phyloP scores from a whole-genome alignment of 2,113 vertebrate species.

The Piprites chloris region DNA sequence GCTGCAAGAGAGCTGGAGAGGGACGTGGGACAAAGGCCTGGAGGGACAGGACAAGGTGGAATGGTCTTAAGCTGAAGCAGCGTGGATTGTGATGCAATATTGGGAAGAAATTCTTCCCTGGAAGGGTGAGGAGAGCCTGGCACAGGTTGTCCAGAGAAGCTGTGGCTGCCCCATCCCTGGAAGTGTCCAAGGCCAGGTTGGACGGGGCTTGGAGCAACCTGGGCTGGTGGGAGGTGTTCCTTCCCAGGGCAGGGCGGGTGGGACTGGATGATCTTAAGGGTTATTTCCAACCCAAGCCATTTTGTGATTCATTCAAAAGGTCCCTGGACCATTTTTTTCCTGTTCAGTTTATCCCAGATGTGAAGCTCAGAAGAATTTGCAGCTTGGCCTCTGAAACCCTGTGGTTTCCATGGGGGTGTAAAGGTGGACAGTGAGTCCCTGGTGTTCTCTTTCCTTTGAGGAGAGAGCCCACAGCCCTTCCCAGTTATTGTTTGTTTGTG shows the following conservation, averaged over 20 bases:
- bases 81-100: accelerated
- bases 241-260: not conserved
- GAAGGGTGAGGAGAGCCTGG: not conserved
- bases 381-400: too few species aligned
- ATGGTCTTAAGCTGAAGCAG: not conserved
- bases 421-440: not conserved
- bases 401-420: too few species aligned
- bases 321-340: too few species aligned
- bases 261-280: accelerated
- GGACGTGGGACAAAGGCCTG: not conserved
- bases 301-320: too few species aligned
- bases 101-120: not conserved
- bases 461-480: not conserved
- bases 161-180: not conserved
- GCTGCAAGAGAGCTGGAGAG: not conserved
- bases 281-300: not conserved
- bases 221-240: not conserved
- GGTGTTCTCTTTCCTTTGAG: not conserved
- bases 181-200: not conserved
- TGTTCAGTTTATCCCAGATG: too few species aligned
- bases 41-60: not conserved
- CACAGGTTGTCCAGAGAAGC: not conserved
- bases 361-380: too few species aligned
- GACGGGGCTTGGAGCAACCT: not conserved
- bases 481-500: not conserved